Base-by-base conservation (phyloP, 2,888 invertebrate genomes). In the Ephialtes manifestator region DNA sequence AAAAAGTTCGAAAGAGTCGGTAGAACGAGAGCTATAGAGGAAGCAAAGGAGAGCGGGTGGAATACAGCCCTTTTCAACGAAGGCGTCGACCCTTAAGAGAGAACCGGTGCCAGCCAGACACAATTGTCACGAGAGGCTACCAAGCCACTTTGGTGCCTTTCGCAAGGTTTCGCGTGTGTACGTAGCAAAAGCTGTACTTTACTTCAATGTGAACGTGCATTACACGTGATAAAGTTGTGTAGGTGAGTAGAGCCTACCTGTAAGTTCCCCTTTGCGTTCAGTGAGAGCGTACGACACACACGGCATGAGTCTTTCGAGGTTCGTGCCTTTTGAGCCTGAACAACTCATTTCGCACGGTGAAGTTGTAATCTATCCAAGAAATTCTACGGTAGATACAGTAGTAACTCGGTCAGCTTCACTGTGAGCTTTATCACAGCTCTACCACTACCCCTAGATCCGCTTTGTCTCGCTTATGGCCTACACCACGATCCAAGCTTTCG, bases 21-120 rank as follows among this genome's bases (percentile, higher is more conserved):
- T 55, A 65, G 58, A 77, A 53, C 75, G 70, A 71, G 77, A 81
- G 78, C 67, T 72, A 58, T 65, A 48, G 72, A 84, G 82, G 83
- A 28, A 84, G 76, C 82, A 76, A 63, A 78, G 63, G 76, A 65
- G 72, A 51, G 31, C 31, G 35, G 63, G 51, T 55, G 74, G 74
- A 84, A 79, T 10, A 85, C 89, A 89, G 89, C 90, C 90, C 89
- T 92, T 86, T 92, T 91, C 88, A 91, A 89, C 79, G 85, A 86
- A 92, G 91, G 92, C 92, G 92, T 92, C 92, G 92, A 92, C 93
- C 91, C 92, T 91, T 89, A 89, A 83, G 82, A 83, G 81, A 79
- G 89, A 89, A 90, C 89, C 88, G 88, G 85, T 91, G 91, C 90
- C n/a, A n/a, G 60, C 91, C 91, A 93, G 91, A 92, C 92, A 90